Conservation (phyloP, 2,888 invertebrate genomes). For the Dendrolimus houi region DNA sequence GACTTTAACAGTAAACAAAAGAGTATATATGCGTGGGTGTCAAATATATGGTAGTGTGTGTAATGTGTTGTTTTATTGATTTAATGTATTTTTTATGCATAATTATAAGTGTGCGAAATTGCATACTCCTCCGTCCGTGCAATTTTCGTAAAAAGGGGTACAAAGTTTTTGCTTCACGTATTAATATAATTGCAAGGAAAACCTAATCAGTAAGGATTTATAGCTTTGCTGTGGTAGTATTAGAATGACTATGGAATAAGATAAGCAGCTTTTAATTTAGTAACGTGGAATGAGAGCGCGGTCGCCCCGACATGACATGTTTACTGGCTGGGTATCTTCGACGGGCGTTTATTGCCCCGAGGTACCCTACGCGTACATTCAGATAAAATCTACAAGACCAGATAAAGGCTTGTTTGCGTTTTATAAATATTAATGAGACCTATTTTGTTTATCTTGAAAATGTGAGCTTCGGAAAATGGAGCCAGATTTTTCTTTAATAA, state of each 20-base stretch:
- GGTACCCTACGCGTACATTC: background rate
- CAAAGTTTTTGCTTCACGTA: too few species aligned
- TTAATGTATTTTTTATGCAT: too few species aligned
- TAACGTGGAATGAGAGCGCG: background rate
- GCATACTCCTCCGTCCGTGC: too few species aligned
- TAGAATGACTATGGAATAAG: background rate
- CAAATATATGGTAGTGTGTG: too few species aligned
- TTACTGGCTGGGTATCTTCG: background rate
- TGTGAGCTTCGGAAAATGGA: background rate
- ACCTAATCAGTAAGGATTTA: background rate
- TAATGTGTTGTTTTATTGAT: too few species aligned
- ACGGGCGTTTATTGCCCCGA: background rate
- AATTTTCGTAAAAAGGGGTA: too few species aligned
- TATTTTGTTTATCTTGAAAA: background rate
- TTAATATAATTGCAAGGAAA: background rate
- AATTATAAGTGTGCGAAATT: too few species aligned
- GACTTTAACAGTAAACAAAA: too few species aligned
- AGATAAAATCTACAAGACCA: background rate
- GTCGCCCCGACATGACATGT: background rate
- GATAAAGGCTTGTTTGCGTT: background rate
- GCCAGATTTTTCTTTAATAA: background rate
- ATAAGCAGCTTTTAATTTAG: background rate
- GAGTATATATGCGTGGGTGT: too few species aligned
- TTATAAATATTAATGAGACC: background rate
- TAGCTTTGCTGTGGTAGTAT: background rate